Evolutionary conservation across 2,888 invertebrate species (phyloP), one percentile per base, ranked within the genome.

Genomic region (Gymnoscelis rufifasciata): DNA sequence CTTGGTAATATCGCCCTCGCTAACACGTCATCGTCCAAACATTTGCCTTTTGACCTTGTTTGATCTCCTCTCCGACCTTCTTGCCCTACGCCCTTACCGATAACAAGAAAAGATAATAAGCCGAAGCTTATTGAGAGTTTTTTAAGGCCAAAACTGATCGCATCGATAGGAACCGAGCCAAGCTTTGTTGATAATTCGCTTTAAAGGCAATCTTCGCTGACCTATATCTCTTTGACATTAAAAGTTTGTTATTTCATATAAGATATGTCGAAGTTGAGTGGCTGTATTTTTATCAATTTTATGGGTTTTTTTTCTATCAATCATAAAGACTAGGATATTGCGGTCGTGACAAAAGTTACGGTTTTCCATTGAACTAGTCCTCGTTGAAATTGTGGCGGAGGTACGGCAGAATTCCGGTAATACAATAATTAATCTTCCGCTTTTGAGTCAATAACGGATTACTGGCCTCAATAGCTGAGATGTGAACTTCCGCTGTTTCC

Each of bases 41-140:
- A 71, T 78, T 78, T 73, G 63, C 56, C 43, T 61, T 54, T 54
- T 54, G 60, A 60, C 65, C 67, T 68, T 71, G 71, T 71, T 19
- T 68, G 66, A 68, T 71, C 68, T 71, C 59, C 64, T 62, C 60
- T 56, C 49, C 53, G 49, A 52, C 56, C 61, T 54, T 58, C 60
- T 56, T 60, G 56, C 54, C 60, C 62, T 66, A 51, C 45, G 38
- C 48, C 54, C 51, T 43, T 45, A 44, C 40, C 45, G 51, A 54
- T 58, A 52, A 52, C 53, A 49, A 45, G 52, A 52, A 41, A 52
- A 59, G 57, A 64, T 60, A 57, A 58, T 56, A 59, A 56, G 37
- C 45, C 41, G 44, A 37, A 43, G 50, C 51, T 54, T 39, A 52
- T 52, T 48, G 43, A 43, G 43, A 54, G 52, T 52, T 57, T 56